Evolutionary conservation across 2,888 invertebrate species (phyloP), one percentile per base, ranked within the genome.

Genomic region (Vanessa cardui): DNA sequence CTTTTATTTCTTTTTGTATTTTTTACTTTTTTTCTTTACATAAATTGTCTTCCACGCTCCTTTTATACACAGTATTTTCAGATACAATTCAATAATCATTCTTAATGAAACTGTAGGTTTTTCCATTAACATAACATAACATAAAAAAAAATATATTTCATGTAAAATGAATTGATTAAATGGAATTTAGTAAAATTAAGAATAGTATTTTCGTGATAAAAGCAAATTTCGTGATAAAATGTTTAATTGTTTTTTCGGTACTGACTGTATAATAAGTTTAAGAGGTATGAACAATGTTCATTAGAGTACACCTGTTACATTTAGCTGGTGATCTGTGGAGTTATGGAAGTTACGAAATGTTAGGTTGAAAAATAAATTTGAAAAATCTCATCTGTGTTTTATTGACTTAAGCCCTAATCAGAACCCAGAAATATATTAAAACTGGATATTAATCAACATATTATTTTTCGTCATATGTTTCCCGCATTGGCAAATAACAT

Each of bases 251-350:
- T 91, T 89, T 71, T 88, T 89, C 87, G 83, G 86, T 92, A 91
- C 89, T 90, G 92, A 91, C 83, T 88, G 89, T 91, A 85, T 87
- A 83, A 83, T 89, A 86, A 86, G 85, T 86, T 83, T 90, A 91
- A 89, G 89, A 83, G 78, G 88, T 92, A 90, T 92, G 92, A 90
- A 92, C 91, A 87, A 89, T 90, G 92, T 92, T 92, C 91, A 89
- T 84, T 90, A 89, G 84, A 87, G 84, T 90, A 89, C 87, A 89
- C 86, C 90, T 89, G 91, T 92, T 92, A 87, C 77, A 83, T 80
- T 83, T 91, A 92, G 90, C 89, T 87, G 89, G 89, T 92, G 89
- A 84, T 84, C 86, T 88, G 86, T 90, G 87, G 83, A 88, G 88
- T 90, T 90, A 89, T 85, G 83, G 86, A 83, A 87, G 88, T 89